Percentiles rank a stretch among this genome's conserved stretches.
phyloP scores from a whole-genome alignment of 2,797 vertebrate species.

The Ambastaia sidthimunki region DNA sequence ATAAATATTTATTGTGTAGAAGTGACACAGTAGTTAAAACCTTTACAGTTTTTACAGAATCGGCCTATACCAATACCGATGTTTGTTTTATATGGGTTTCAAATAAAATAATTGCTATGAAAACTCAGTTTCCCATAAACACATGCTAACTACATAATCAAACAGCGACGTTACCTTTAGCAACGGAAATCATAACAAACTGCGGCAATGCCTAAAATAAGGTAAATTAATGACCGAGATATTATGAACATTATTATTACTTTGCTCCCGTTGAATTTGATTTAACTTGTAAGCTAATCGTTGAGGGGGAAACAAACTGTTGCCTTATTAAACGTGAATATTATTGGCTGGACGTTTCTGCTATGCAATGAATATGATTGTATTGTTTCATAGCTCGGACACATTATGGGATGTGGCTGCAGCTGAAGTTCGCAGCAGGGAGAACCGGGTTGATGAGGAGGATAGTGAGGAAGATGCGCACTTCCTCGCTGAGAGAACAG shows the following conservation, averaged over 20 bases:
- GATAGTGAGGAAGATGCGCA: slow-evolving; percentile 60
- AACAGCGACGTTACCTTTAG: slow-evolving; percentile 61
- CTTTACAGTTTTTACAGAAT: too few species aligned
- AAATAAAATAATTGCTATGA: not conserved
- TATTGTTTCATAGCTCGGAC: slow-evolving; percentile 77
- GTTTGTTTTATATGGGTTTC: too few species aligned
- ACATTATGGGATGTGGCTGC: slow-evolving; percentile 92
- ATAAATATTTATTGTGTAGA: too few species aligned
- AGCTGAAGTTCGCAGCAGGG: slow-evolving; percentile 79
- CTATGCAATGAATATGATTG: not conserved
- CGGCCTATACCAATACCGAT: too few species aligned
- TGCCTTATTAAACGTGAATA: not conserved
- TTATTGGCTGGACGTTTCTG: not conserved
- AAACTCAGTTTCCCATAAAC: slow-evolving; percentile 53
- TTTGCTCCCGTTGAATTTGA: not conserved
- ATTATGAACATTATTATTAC: not conserved
- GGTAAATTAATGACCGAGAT: slow-evolving; percentile 60
- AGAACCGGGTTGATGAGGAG: slow-evolving; percentile 63
- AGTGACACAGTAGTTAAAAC: too few species aligned
- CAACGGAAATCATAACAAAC: slow-evolving; percentile 48
- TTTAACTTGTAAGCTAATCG: not conserved
- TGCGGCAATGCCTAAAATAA: slow-evolving; percentile 73
- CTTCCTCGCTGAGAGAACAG: slow-evolving; percentile 81
- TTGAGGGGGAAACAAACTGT: not conserved
- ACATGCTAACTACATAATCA: slow-evolving; percentile 36